phyloP scores from a whole-genome alignment of 2,113 vertebrate species.

The Toxotes chatareus region DNA sequence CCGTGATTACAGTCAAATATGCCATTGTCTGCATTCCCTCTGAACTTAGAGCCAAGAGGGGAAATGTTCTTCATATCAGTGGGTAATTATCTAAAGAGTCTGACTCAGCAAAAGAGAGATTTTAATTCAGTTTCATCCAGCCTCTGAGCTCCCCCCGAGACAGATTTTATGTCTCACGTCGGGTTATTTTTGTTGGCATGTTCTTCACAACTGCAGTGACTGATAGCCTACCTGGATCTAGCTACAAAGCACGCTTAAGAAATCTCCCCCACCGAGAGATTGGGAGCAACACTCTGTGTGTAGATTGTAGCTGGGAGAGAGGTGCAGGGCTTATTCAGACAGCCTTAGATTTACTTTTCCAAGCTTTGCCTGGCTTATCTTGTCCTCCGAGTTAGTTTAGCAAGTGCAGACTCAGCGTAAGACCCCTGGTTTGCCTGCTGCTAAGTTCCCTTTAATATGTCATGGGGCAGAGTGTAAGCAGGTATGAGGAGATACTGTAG shows the following conservation, averaged over 20 bases:
- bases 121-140: slow-evolving; percentile 76
- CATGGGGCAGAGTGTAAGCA: slow-evolving; percentile 55
- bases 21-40: slow-evolving; percentile 76
- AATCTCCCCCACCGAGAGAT: slow-evolving; percentile 68
- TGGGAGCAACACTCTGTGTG: slow-evolving; percentile 57
- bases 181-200: slow-evolving; percentile 67
- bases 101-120: slow-evolving; percentile 80
- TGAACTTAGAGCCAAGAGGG: slow-evolving; percentile 71
- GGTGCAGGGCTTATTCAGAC: slow-evolving; percentile 72
- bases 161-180: slow-evolving; percentile 68
- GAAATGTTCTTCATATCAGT: slow-evolving; percentile 75
- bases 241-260: slow-evolving; percentile 65
- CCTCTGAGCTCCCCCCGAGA: slow-evolving; percentile 66
- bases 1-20: slow-evolving; percentile 69
- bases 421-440: slow-evolving; percentile 49
- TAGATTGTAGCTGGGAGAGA: slow-evolving; percentile 62
- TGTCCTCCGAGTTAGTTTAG: slow-evolving; percentile 61
- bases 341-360: slow-evolving; percentile 72
- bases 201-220: slow-evolving; percentile 65
- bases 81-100: slow-evolving; percentile 79
- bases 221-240: slow-evolving; percentile 72
- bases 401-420: slow-evolving; percentile 75
- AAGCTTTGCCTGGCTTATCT: slow-evolving; percentile 74
- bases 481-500: slow-evolving; percentile 52
- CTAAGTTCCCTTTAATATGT: slow-evolving; percentile 70